Conservation (phyloP, 2,113 vertebrate genomes). For the Cercopithecus mona region DNA sequence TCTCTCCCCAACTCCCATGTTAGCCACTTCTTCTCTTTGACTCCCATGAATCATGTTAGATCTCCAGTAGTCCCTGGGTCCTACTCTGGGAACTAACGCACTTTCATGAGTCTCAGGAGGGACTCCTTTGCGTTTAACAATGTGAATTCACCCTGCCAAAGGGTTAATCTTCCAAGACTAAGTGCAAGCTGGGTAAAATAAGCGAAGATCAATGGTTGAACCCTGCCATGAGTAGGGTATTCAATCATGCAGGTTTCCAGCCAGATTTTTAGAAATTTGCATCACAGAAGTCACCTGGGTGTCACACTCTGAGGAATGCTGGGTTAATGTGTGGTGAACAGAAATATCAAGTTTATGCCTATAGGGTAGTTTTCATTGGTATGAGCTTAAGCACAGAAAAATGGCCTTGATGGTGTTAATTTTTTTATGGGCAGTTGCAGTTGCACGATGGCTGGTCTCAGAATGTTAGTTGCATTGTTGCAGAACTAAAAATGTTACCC, state of each 20-base stretch:
- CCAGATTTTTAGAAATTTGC: conserved; percentile 76
- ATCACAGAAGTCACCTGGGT: conserved; percentile 57
- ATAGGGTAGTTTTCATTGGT: conserved; percentile 64
- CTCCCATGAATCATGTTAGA: conserved; percentile 51
- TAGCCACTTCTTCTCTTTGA: conserved; percentile 20
- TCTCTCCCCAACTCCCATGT: background rate
- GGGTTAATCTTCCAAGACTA: conserved; percentile 74
- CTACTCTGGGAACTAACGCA: conserved; percentile 40
- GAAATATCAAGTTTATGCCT: conserved; percentile 55
- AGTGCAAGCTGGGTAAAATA: conserved; percentile 75
- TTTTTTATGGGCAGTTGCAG: conserved; percentile 69
- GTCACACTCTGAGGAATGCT: conserved; percentile 46
- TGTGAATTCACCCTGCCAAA: conserved; percentile 71
- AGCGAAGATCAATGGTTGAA: conserved; percentile 69
- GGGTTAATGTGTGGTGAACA: conserved; percentile 55
- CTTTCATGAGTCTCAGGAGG: conserved; percentile 26
- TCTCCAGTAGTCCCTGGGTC: background rate
- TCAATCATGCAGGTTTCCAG: conserved; percentile 68
- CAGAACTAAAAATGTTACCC: conserved; percentile 65
- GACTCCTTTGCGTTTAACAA: conserved; percentile 34
- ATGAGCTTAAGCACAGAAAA: conserved; percentile 58
- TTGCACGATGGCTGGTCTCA: conserved; percentile 55
- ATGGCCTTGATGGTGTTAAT: conserved; percentile 61
- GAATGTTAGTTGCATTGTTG: conserved; percentile 66
- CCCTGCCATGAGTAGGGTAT: conserved; percentile 43